Evolutionary conservation across 92 coral and sea anemone genomes (phyloP), one percentile per base, ranked within the genome.

Genomic region (Palythoa caribaeorum): DNA sequence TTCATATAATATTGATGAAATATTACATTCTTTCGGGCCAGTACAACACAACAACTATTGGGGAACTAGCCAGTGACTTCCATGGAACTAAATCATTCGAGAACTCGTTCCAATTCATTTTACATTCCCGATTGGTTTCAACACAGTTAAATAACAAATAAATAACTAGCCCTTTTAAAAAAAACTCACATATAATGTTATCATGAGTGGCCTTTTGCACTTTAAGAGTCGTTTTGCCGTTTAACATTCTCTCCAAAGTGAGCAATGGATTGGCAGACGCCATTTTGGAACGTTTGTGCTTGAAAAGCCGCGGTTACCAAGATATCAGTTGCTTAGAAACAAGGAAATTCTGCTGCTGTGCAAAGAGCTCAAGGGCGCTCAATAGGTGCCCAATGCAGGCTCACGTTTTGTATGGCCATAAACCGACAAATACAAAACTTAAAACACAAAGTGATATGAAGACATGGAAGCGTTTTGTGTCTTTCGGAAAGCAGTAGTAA

Each of bases 201-300:
- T 90, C 87, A 81, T 97, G 99, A 0, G 98, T 94, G 17, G 95
- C 89, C 90, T 95, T 95, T 86, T 94, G 98, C 17, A 98, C 95
- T 91, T 94, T 96, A 12, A 97, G 92, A 38, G 98, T 95, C 38
- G 99, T 95, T 85, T 94, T 94, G 6, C 97, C 99, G 76, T 94
- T 94, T 15, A 95, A 79, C 99, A 97, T 94, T 85, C 96, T 95
- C 87, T 95, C 98, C 65, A 97, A 84, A 71, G 98, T 92, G 15
- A 91, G 90, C 65, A 94, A 81, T 35, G 98, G 94, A 73, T 89
- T 91, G 47, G 77, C 90, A 51, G 97, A 95, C 97, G 97, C 99
- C 99, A 97, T 97, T 69, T 97, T 94, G 94, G 88, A 65, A 70
- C 14, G 52, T 37, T 48, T 65, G 57, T 44, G 66, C 63, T 1